These are phyloP conservation scores for Euschistus heros DNA, from an alignment of 1,140 invertebrate species.

Conservation along the genomic window DNA sequence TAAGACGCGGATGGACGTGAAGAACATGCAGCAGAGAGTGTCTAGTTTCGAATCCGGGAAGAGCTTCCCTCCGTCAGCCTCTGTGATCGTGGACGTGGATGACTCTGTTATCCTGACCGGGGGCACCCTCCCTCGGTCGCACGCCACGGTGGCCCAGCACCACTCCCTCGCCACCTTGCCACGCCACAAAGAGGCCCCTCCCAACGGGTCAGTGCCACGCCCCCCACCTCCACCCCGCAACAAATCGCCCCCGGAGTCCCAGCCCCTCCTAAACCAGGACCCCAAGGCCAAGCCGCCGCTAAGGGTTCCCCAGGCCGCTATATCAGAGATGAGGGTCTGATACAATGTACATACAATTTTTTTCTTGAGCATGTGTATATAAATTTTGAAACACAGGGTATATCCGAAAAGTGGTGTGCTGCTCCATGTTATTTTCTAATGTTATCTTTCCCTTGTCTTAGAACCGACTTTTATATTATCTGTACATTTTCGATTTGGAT, in stretches of 20 bases:
- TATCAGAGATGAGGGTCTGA: slow-evolving; percentile 78
- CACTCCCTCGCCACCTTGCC: slow-evolving; percentile 35
- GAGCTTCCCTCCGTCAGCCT: slow-evolving; percentile 24
- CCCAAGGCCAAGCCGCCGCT: slow-evolving; percentile 31
- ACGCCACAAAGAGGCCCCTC: slow-evolving; percentile 39
- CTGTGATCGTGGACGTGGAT: slow-evolving; percentile 66
- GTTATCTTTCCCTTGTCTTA: too few species aligned
- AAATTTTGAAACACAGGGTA: too few species aligned
- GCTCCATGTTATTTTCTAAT: too few species aligned
- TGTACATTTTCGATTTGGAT: too few species aligned
- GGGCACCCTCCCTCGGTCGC: slow-evolving; percentile 26
- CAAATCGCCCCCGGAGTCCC: slow-evolving; percentile 46
- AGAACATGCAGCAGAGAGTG: slow-evolving; percentile 27
- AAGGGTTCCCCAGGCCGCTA: slow-evolving; percentile 59
- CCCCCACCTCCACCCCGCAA: slow-evolving; percentile 45
- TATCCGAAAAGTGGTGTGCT: too few species aligned
- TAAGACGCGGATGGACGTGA: slow-evolving; percentile 47
- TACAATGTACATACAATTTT: slow-evolving; percentile 1
- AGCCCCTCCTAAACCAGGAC: slow-evolving; percentile 37
- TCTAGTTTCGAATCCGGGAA: slow-evolving; percentile 23
- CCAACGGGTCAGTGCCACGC: slow-evolving; percentile 44
- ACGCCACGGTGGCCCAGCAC: slow-evolving; percentile 22
- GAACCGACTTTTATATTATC: too few species aligned
- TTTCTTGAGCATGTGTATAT: neutral
- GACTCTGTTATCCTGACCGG: slow-evolving; percentile 56